Base-by-base conservation (phyloP, 2,113 vertebrate species). In the Phalacrocorax pelagicus region DNA sequence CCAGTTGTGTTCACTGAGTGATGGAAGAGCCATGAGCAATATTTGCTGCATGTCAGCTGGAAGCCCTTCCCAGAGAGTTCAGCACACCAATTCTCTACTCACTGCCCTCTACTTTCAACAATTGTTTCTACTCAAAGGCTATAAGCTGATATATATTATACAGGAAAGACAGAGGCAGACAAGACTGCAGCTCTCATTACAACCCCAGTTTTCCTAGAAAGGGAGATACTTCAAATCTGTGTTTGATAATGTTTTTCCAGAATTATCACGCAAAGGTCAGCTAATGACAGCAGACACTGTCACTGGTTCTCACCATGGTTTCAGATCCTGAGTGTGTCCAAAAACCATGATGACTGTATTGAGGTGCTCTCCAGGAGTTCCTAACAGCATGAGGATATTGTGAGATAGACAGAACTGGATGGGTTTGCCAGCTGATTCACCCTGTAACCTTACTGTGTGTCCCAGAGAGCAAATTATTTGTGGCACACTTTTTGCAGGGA, bases 71-170 rank as follows among this genome's bases (percentile, higher is more conserved):
- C 44, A 19, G 63, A 57, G 88, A 94, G 92, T 94, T 95, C 94
- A 94, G 81, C 87, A 42, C 72, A 89, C 65, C 89, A 94, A 69
- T 92, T 95, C 81, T 80, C 95, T 94, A 89, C 95, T 96, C 84
- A 73, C 87, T 97, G 94, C 89, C 94, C 78, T 84, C 72, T 66
- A 70, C 47, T 77, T 94, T 74, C 84, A 83, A 77, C 84, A 92
- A 40, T 52, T 80, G 59, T 88, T 94, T 86, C 83, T 80, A 77
- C 66, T 69, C 63, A 87, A 75, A 58, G 55, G 54, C 83, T 87
- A 18, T 38, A 87, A 94, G 30, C 52, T 78, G 83, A 79, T 81
- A 70, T 54, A 29, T 84, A 40, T 79, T 57, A 70, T 11, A 77
- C 13, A 85, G 81, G 23, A 78, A 81, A 85, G 36, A 42, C 22